Conservation (phyloP, 1,140 invertebrate genomes). For the Venustaconcha ellipsiformis region DNA sequence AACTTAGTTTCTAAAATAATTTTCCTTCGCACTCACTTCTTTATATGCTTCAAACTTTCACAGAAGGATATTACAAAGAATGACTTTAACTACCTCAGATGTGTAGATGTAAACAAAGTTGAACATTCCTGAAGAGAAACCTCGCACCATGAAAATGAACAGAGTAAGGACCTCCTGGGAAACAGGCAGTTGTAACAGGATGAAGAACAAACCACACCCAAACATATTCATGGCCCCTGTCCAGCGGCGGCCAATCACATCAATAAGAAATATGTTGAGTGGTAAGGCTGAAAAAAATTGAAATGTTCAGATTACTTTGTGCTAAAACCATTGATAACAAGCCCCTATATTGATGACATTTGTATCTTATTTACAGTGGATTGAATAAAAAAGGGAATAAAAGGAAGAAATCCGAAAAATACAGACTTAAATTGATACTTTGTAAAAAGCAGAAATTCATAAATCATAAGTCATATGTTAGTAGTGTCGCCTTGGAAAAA, state of each 20-base stretch:
- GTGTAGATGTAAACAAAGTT: constrained; percentile 97
- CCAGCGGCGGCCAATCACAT: constrained; percentile 87
- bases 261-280: constrained; percentile 83
- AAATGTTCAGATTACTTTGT: constrained; percentile 79
- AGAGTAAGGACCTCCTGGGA: constrained; percentile 69
- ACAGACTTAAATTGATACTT: too few relatives aligned
- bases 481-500: too few relatives aligned
- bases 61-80: not conserved
- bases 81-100: constrained; percentile 79
- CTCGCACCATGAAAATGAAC: constrained; percentile 76
- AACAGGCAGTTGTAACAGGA: constrained; percentile 82
- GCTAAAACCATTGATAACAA: not conserved
- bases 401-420: too few relatives aligned
- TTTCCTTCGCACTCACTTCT: too few relatives aligned
- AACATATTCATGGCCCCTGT: constrained; percentile 93
- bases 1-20: not conserved
- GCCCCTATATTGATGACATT: not conserved
- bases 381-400: too few relatives aligned
- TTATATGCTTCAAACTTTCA: not conserved
- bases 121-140: constrained; percentile 92
- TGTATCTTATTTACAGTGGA: too few relatives aligned
- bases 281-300: constrained; percentile 54
- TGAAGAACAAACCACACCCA: constrained; percentile 85
- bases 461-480: too few relatives aligned
- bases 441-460: too few relatives aligned